Evolutionary conservation across 1,140 invertebrate species (phyloP), one percentile per base, ranked within the genome.

Genomic region (Calephelis virginiensis): DNA sequence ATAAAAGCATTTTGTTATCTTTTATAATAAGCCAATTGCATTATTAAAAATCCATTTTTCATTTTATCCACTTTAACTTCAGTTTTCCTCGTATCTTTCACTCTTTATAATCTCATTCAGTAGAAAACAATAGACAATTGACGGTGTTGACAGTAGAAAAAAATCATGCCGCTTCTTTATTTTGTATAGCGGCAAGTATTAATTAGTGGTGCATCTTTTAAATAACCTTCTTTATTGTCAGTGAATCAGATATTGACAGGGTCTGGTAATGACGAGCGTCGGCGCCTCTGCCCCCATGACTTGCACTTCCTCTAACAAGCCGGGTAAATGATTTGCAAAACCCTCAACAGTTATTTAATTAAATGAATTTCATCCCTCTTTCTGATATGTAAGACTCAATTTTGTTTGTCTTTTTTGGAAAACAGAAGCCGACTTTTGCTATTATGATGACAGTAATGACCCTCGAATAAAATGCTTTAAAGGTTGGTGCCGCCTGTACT

Each of bases 251-350:
- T 86, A 90, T 89, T 83, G 87, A 89, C 85, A 85, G 81, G 76
- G 72, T 69, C 76, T 79, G 78, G 70, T 77, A 75, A 76, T 76
- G 85, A 78, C 76, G 79, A 71, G 68, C 72, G 67, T 63, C 78
- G 78, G 88, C 86, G 86, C 85, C 86, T 84, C 71, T 75, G 80
- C 76, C 76, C 77, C 75, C 77, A 76, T 90, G 88, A 90, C 88
- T 90, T 87, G 88, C 88, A 82, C 48, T 76, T 77, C 74, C 78
- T 83, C 86, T 90, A 90, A 90, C 86, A 87, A 90, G 88, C 84
- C 83, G 61, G 76, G 80, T 89, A 89, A 89, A 80, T 90, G 88
- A 90, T 69, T 90, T 88, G 88, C 86, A 87, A 90, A 90, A 85
- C 72, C 72, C 71, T 65, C 68, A n/a, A 46, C 66, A 69, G 70